A percentile compares a stretch with the other conserved stretches of the same genome.
phyloP scores from a whole-genome alignment of 2,113 vertebrate genomes.

The Psammodynastes pulverulentus region DNA sequence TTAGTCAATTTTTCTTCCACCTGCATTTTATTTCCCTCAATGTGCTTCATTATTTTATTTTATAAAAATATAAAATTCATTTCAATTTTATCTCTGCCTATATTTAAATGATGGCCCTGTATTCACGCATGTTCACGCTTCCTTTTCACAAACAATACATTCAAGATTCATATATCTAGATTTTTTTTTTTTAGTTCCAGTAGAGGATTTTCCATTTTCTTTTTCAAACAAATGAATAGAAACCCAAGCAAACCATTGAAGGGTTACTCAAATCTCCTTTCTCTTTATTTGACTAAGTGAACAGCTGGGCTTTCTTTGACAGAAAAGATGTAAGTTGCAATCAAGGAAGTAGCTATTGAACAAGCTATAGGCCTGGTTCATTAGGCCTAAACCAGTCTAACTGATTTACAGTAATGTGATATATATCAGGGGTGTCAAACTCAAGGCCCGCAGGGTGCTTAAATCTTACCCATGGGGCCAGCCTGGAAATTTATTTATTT shows the following conservation, averaged over 20 bases:
- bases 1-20: neutral
- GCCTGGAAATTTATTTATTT: too few relatives aligned
- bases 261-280: slow-evolving; percentile 2
- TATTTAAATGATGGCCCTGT: neutral
- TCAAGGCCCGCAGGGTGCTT: too few relatives aligned
- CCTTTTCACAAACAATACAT: neutral
- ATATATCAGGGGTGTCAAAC: too few relatives aligned
- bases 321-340: slow-evolving; percentile 42
- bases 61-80: neutral
- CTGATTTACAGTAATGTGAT: neutral
- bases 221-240: neutral
- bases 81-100: neutral
- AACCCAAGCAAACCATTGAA: neutral
- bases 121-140: neutral
- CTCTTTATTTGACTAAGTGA: slow-evolving; percentile 22
- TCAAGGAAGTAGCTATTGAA: neutral
- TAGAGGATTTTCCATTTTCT: neutral
- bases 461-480: too few relatives aligned
- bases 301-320: slow-evolving; percentile 41
- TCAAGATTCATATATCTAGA: slow-evolving; percentile 32
- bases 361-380: neutral
- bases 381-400: neutral
- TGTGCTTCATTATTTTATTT: neutral
- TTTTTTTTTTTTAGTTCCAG: slow-evolving; percentile 34
- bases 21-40: neutral